These are phyloP conservation scores for Spea bombifrons DNA, from an alignment of 2,113 vertebrate species.

Conservation along the genomic window DNA sequence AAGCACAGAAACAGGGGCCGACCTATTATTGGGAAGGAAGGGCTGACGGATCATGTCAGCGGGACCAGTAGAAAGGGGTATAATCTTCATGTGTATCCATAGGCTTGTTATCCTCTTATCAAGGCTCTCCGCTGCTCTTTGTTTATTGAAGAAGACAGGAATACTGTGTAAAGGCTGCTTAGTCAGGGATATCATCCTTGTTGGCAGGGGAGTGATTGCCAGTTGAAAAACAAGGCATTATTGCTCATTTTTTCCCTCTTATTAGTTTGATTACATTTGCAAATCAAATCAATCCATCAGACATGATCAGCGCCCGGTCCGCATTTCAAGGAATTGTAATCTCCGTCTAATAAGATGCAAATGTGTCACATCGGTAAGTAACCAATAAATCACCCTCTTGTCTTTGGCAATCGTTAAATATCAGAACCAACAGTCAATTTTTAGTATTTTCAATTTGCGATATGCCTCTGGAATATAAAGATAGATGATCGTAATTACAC, in stretches of 20 bases:
- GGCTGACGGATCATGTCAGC: constrained; percentile 33
- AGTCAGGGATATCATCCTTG: constrained; percentile 83
- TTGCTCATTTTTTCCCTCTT: constrained; percentile 95
- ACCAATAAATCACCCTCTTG: constrained; percentile 97
- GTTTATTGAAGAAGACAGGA: constrained; percentile 78
- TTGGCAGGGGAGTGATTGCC: constrained; percentile 85
- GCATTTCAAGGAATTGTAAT: constrained; percentile 97
- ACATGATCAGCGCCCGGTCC: constrained; percentile 88
- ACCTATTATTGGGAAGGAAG: constrained; percentile 34
- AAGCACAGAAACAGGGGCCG: constrained; percentile 23
- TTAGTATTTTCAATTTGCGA: constrained; percentile 99
- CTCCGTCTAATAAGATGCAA: constrained; percentile 98
- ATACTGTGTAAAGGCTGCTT: constrained; percentile 75
- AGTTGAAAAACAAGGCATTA: constrained; percentile 96
- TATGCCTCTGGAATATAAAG: constrained; percentile 99
- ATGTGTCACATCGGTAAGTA: constrained; percentile 96
- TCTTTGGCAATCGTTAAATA: constrained; percentile 98
- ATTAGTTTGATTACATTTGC: constrained; percentile 99
- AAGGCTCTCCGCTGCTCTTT: constrained; percentile 74
- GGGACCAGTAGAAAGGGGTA: constrained; percentile 34
- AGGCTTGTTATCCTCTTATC: constrained; percentile 74
- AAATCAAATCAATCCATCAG: constrained; percentile 99
- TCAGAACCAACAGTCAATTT: constrained; percentile 99
- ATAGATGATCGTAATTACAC: constrained; percentile 99
- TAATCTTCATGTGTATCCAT: constrained; percentile 58